These are phyloP conservation scores for Scarus forsteni DNA, from an alignment of 2,797 vertebrate genomes.

Conservation along the genomic window DNA sequence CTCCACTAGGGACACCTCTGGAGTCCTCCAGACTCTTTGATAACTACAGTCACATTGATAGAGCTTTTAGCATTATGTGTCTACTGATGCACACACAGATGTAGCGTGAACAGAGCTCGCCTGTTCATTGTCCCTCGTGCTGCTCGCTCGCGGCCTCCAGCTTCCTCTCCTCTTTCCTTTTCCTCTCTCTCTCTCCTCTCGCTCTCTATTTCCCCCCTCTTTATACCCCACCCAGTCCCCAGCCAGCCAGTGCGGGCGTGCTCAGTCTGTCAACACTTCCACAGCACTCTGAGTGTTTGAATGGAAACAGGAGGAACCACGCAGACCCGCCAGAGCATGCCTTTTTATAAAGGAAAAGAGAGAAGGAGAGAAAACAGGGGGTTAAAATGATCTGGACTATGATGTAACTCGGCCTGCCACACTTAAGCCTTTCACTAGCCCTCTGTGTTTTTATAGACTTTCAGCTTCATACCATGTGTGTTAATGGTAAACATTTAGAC, in stretches of 20 bases:
- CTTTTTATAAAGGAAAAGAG: conserved; percentile 7
- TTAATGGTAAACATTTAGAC: conserved; percentile 45
- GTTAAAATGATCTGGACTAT: conserved; percentile 64
- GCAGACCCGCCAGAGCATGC: conserved; percentile 61
- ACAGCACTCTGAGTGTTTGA: conserved; percentile 66
- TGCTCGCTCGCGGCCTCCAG: conserved; percentile 53
- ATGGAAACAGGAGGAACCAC: conserved; percentile 68
- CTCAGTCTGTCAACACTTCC: conserved; percentile 79
- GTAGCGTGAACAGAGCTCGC: conserved; percentile 55
- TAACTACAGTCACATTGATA: conserved; percentile 47
- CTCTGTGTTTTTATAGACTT: conserved; percentile 56
- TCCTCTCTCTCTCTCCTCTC: conserved; percentile 25
- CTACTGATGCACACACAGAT: conserved; percentile 52
- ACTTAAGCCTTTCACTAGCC: conserved; percentile 52
- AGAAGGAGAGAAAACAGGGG: conserved; percentile 28
- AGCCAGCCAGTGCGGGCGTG: conserved; percentile 66
- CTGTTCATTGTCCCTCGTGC: conserved; percentile 55
- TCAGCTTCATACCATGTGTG: conserved; percentile 35
- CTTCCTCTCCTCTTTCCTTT: conserved; percentile 48
- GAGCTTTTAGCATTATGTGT: conserved; percentile 51
- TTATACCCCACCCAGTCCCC: conserved; percentile 55
- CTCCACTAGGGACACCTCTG: conserved; percentile 47
- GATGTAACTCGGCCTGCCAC: conserved; percentile 74
- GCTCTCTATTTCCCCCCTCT: background rate
- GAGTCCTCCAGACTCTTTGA: conserved; percentile 30